Base-by-base conservation (phyloP, 2,113 vertebrate genomes). In the Aegotheles bennettii region DNA sequence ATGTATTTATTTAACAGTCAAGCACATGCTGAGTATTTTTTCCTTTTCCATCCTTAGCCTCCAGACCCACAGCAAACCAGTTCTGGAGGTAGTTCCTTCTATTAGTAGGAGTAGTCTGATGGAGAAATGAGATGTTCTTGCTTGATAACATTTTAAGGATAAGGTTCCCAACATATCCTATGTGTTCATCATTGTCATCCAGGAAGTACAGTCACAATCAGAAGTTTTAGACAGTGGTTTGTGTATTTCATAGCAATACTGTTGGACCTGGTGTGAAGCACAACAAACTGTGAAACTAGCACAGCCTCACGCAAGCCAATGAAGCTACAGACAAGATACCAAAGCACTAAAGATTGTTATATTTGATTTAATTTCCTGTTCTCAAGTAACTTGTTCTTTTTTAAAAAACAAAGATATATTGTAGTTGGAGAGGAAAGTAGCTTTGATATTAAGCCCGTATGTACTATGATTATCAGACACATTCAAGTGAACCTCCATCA, bases 161-260 rank as follows among this genome's bases (percentile, higher is more conserved):
- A n/a, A 5, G 1, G 4, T 53, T 80, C 47, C 15, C 6, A 67
- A 42, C 0, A 8, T 28, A 43, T 35, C 5, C 9, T 20, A 15
- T 0, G 2, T 54, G 29, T 50, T 35, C 33, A 40, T 35, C 21
- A 78, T 11, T 73, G 13, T 43, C 24, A 54, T 47, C 14, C 6
- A 31, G 68, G 33, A 84, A 75, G 8, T 48, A 33, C 12, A 33
- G 25, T 28, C 40, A 54, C 11, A 43, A 63, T 40, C 19, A 47
- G 43, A 38, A 71, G 43, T 31, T 78, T 92, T 73, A 57, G 33
- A 19, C 7, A 82, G 28, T 33, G 17, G 2, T 50, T 45, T 75
- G 11, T 54, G 24, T 53, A 83, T 64, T 83, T 79, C 20, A 53
- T 38, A 59, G 5, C 14, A 35, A 10, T 43, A 21, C 13, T n/a